phyloP scores from a whole-genome alignment of 2,888 invertebrate genomes.

The Philereme transversata region DNA sequence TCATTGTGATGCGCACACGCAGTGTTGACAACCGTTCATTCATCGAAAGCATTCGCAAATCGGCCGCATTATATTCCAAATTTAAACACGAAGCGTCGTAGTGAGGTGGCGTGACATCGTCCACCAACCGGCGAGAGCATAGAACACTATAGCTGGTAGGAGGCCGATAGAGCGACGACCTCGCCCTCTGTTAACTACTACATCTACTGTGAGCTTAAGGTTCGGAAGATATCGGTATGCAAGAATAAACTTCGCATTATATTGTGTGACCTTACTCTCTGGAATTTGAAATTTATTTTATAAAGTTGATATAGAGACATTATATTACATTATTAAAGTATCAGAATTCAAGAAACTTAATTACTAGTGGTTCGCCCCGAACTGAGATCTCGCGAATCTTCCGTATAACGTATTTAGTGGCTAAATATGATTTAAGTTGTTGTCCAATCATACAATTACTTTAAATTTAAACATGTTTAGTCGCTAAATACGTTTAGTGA shows the following conservation, averaged over 20 bases:
- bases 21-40: slow-evolving; percentile 29
- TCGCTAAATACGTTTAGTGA: no score
- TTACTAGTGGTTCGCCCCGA: no score
- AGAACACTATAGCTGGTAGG: slow-evolving; percentile 11
- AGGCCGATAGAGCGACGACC: slow-evolving; percentile 62
- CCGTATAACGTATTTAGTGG: no score
- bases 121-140: slow-evolving; percentile 58
- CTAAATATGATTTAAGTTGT: no score
- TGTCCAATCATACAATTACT: no score
- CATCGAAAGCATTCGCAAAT: slow-evolving; percentile 25
- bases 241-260: background rate
- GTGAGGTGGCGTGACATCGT: slow-evolving; percentile 70
- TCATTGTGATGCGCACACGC: slow-evolving; percentile 7
- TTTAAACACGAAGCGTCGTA: slow-evolving; percentile 62
- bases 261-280: background rate
- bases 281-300: background rate
- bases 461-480: no score
- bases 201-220: slow-evolving; percentile 6
- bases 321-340: no score
- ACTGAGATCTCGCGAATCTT: no score
- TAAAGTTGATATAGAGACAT: background rate
- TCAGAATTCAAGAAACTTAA: no score
- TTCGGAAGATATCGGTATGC: slow-evolving; percentile 3
- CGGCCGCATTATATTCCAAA: slow-evolving; percentile 67
- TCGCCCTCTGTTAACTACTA: slow-evolving; percentile 40